Evolutionary conservation across 2,797 vertebrate genomes (phyloP), one percentile per base, ranked within the genome.

Genomic region (Myoxocephalus aenaeus): DNA sequence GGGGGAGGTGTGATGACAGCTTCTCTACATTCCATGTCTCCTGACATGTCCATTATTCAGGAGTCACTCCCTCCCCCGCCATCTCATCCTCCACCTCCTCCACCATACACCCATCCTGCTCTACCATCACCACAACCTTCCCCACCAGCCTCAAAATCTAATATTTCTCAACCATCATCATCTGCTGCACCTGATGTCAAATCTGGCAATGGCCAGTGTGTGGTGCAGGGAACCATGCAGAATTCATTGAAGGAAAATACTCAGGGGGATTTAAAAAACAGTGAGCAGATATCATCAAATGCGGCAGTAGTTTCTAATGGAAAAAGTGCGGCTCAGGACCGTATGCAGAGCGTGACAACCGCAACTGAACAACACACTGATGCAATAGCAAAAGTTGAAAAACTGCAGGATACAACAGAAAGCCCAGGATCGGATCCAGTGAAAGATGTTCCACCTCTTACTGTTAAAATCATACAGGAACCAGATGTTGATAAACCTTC

Each of bases 1-100:
- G 92, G 85, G 3, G 90, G 85, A 65, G 92, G 93, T 40, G 77
- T 93, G 54, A 87, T 95, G 82, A 92, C 90, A 1, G 87, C 86
- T 27, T 92, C 92, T 62, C 80, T 93, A 54, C 75, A 44, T n/a
- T 89, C 89, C 12, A 75, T 93, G 78, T 89, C 94, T 72, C 86
- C 93, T 32, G 91, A 94, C n/a, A 65, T 85, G 15, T 59, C 86
- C 22, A 42, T 83, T 12, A 75, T 79, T 25, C 80, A 89, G 3
- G 91, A 87, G 5, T 64, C 68, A 0, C 86, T 68, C 3, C 89
- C 89, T 59, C 88, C 88, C 15, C 89, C 88, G 69, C 90, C 91
- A 53, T 79, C 83, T 46, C 88, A 90, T 75, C 89, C 89, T 51
- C 92, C 91, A 29, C 92, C 90, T 22, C 89, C 90, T 32, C 91